A percentile compares a stretch with the other conserved stretches of the same genome.
Conservation (phyloP, 2,888 invertebrate genomes). For the Carterocephalus palaemon region DNA sequence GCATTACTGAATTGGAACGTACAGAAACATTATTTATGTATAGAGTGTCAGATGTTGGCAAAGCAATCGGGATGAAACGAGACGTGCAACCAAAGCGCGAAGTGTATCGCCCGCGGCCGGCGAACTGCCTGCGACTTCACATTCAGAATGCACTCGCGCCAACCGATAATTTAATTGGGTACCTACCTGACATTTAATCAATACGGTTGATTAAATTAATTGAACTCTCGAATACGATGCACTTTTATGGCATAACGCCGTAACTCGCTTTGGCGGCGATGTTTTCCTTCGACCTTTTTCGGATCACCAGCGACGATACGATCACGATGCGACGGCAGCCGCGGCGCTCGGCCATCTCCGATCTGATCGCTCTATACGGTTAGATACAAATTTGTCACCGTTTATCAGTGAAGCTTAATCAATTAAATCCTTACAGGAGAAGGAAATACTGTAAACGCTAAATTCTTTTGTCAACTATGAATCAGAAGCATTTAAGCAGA, state of each 20-base stretch:
- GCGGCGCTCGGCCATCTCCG: conserved; percentile 10
- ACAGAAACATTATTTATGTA: conserved; percentile 46
- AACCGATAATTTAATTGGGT: conserved; percentile 70
- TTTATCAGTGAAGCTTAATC: conserved; percentile 11
- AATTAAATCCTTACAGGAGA: background rate
- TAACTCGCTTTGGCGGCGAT: conserved; percentile 42
- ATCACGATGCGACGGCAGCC: conserved; percentile 20
- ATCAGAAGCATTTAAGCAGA: background rate
- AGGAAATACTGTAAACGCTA: background rate
- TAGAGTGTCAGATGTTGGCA: conserved; percentile 46
- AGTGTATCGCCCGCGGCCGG: conserved; percentile 48
- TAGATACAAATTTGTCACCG: conserved; percentile 22
- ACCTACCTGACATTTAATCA: conserved; percentile 73
- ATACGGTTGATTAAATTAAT: conserved; percentile 71
- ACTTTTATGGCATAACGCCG: conserved; percentile 56
- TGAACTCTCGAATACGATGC: conserved; percentile 60
- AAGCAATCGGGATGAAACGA: conserved; percentile 52
- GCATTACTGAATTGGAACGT: conserved; percentile 39
- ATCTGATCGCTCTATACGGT: conserved; percentile 19
- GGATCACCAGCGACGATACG: conserved; percentile 21
- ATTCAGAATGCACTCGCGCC: conserved; percentile 45
- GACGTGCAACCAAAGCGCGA: conserved; percentile 52
- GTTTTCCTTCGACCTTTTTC: conserved; percentile 28
- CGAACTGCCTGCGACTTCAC: conserved; percentile 25
- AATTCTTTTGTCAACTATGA: too few species aligned